Conservation (phyloP, 2,888 invertebrate genomes). For the Tipula vernalis region DNA sequence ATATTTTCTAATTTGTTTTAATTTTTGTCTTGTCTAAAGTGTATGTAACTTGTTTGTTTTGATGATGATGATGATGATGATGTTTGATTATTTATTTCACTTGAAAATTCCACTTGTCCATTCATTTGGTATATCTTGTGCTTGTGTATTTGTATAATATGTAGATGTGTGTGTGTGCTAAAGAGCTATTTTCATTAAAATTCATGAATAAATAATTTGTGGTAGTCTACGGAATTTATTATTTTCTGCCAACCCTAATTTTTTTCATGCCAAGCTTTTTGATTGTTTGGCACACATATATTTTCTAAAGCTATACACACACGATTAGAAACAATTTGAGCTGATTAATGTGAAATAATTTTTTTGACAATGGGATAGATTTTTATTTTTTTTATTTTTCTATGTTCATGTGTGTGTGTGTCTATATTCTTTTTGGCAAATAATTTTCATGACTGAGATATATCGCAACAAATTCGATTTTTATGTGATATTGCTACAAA, state of each 20-base stretch:
- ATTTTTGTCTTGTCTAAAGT: background rate
- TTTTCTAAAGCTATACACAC: background rate
- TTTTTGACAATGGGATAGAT: background rate
- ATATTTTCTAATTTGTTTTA: background rate
- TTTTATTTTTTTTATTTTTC: background rate
- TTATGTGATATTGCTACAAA: background rate
- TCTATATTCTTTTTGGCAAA: background rate
- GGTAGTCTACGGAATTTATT: background rate
- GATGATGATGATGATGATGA: background rate
- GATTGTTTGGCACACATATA: background rate
- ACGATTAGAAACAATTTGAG: background rate
- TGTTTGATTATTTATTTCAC: conserved; percentile 4
- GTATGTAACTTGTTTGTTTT: background rate
- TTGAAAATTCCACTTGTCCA: background rate
- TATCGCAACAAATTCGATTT: background rate
- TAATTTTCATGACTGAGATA: background rate
- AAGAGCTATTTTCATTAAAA: background rate
- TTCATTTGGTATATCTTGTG: background rate
- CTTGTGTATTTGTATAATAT: background rate
- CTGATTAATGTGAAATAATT: background rate
- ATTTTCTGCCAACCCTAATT: background rate
- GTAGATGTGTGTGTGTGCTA: background rate
- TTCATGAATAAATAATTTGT: conserved; percentile 4
- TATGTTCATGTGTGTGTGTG: background rate
- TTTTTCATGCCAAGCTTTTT: background rate